Evolutionary conservation across 2,113 vertebrate species (phyloP), one percentile per base, ranked within the genome.

Genomic region (Lanius ludovicianus): DNA sequence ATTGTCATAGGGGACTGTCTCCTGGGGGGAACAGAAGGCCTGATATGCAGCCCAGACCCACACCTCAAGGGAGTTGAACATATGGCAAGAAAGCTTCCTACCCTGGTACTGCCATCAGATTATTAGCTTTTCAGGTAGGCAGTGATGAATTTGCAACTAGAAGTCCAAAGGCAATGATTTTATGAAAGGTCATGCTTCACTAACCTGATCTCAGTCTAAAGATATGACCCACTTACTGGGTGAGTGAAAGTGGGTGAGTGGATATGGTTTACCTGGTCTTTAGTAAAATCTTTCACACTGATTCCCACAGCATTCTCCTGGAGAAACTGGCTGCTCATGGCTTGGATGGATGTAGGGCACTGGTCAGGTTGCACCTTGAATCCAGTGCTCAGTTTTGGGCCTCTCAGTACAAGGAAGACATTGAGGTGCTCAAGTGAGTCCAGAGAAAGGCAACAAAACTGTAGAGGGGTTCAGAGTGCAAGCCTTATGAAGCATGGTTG

Each of bases 71-170:
- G 64, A 76, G 7, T 4, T 46, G 56, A 73, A 79, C 14, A 50
- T 49, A 41, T 9, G 7, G 19, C 3, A 11, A 73, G 16, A 46
- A 89, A 50, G 16, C 3, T 73, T 89, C 17, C 23, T 62, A 37
- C 1, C 1, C 23, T 44, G 8, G 3, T 44, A 67, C 3, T 5
- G 6, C 4, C 35, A 16, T 77, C 7, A 16, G 25, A 59, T 14
- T 46, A 25, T 41, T 44, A 50, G 5, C 10, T 62, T 73, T 50
- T 68, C 23, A 56, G 7, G 10, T 9, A 39, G 42, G 6, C 9
- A 62, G 13, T 0, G 0, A 31, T 31, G 28, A 50, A 68, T 27
- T n/a, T n/a, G 3, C 46, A 84, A 5, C 19, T 33, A 44, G 6
- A 89, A 59, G 16, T 68, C 53, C 30, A 68, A 53, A 20, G 30